A percentile compares a stretch with the other conserved stretches of the same genome.
phyloP scores from a whole-genome alignment of 2,113 vertebrate genomes.

The Podarcis raffonei region DNA sequence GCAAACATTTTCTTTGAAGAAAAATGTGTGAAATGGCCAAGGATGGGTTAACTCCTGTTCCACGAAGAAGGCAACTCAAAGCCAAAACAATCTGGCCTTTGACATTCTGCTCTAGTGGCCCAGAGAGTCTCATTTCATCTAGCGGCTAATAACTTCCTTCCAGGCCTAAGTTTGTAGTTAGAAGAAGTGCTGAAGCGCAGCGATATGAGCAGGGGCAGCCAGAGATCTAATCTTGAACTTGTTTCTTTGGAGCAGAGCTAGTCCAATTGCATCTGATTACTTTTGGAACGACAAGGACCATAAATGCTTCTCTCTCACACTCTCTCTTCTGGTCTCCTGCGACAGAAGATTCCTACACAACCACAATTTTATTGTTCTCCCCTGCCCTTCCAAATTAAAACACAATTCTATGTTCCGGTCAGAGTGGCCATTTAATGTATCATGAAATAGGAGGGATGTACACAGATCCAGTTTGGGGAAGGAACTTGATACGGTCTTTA shows the following conservation, averaged over 20 bases:
- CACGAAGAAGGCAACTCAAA: neutral
- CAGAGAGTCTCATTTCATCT: neutral
- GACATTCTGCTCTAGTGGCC: neutral
- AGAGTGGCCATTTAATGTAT: neutral
- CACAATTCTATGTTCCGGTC: neutral
- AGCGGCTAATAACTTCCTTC: neutral
- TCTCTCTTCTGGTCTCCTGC: neutral
- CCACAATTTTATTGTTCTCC: neutral
- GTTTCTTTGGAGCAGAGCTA: neutral
- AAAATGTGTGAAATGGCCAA: neutral
- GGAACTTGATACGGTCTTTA: too few relatives aligned
- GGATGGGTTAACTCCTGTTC: neutral
- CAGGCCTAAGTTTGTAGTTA: neutral
- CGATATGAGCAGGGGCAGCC: neutral
- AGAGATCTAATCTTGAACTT: neutral
- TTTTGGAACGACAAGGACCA: neutral
- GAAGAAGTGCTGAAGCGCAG: neutral
- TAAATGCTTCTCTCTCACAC: neutral
- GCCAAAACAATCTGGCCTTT: neutral
- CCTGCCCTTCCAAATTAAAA: neutral
- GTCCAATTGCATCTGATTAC: neutral
- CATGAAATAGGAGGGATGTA: too few relatives aligned
- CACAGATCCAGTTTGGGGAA: too few relatives aligned
- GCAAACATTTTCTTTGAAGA: neutral
- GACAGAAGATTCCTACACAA: neutral